Evolutionary conservation across 2,888 invertebrate species (phyloP), one percentile per base, ranked within the genome.

Genomic region (Saturnia japonica): DNA sequence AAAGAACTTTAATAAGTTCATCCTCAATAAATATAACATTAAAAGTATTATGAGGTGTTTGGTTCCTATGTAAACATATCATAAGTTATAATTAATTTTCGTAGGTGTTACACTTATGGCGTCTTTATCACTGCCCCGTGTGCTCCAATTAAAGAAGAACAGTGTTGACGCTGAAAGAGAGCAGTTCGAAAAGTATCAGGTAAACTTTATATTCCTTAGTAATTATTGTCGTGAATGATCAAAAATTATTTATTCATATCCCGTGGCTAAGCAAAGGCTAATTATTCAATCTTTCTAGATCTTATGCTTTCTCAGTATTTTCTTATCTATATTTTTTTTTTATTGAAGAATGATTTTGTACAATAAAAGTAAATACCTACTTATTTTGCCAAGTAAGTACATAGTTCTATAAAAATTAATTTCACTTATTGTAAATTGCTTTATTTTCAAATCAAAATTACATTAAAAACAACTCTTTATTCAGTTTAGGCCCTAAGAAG

Each of bases 111-210:
- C 86, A 84, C 85, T 85, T 88, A 96, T 97, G 96, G 96, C 96
- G 92, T 96, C 96, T 78, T 89, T 96, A 85, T 96, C 96, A 66
- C 89, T 96, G 80, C 96, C 96, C 54, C 94, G 96, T 82, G 96
- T 96, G 76, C 91, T 96, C 74, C 96, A 96, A 85, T 95, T 96
- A 78, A 95, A 96, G 86, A 97, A 96, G 92, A 96, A 96, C 75
- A 96, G 96, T 85, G 88, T 97, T 85, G 97, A 97, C 86, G 95
- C 96, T 77, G 97, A 97, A 88, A 95, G 97, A 71, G 97, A 97
- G 88, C 96, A 96, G 82, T 97, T 97, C 87, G 97, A 97, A 90
- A 97, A 97, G 89, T 96, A 96, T 84, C 97, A 97, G 96, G 97
- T 97, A 91, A 84, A 89, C 11, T 54, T 11, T 54, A 47, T 54